Conservation (phyloP, 2,888 invertebrate species). For the Apeira syringaria region DNA sequence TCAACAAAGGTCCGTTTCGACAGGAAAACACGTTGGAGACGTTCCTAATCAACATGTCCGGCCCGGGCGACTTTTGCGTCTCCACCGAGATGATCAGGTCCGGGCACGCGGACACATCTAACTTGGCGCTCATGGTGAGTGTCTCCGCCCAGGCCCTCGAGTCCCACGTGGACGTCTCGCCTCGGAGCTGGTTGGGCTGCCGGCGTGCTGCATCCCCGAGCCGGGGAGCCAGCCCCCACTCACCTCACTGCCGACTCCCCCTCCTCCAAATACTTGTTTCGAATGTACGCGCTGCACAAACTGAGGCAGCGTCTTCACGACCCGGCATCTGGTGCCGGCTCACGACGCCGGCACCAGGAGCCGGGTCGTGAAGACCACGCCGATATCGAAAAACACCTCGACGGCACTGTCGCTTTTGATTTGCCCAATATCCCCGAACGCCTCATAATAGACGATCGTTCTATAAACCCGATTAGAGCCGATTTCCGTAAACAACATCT, state of each 20-base stretch:
- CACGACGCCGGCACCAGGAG: too few species aligned
- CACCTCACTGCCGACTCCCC: background rate
- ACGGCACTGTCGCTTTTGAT: too few species aligned
- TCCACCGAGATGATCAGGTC: conserved; percentile 71
- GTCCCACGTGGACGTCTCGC: conserved; percentile 44
- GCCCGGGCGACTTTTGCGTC: conserved; percentile 71
- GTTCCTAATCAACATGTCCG: conserved; percentile 78
- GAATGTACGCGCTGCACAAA: conserved; percentile 4
- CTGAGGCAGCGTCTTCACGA: background rate
- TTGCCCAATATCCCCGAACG: too few species aligned
- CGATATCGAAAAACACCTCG: too few species aligned
- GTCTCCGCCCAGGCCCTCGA: conserved; percentile 22
- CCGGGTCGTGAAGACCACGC: too few species aligned
- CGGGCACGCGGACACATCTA: conserved; percentile 69
- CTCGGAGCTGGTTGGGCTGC: conserved; percentile 44
- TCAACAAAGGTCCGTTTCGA: too few species aligned
- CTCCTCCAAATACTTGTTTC: conserved; percentile 2
- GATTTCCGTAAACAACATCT: too few species aligned
- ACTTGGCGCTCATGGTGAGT: conserved; percentile 57
- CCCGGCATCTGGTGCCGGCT: too few species aligned
- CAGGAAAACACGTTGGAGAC: conserved; percentile 60
- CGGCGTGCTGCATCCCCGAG: conserved; percentile 42
- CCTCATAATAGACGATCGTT: too few species aligned
- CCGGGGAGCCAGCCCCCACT: conserved; percentile 39
- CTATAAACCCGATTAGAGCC: too few species aligned